phyloP scores from a whole-genome alignment of 2,113 vertebrate genomes.

The Hiodon alosoides region DNA sequence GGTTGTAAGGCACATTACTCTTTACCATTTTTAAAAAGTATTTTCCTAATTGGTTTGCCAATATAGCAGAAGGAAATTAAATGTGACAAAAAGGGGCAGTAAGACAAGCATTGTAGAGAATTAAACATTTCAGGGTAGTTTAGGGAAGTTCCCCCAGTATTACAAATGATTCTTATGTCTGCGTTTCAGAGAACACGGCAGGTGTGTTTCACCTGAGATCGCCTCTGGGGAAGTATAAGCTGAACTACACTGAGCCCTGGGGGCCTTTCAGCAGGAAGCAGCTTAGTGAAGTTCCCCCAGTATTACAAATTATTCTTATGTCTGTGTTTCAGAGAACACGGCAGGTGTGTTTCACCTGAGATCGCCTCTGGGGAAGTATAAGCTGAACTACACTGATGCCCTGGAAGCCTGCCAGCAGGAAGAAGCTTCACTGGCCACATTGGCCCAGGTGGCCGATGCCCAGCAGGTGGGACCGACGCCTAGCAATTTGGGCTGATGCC shows the following conservation, averaged over 20 bases:
- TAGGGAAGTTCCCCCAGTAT: background rate
- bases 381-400: conserved; percentile 75
- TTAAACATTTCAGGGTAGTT: background rate
- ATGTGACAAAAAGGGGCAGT: too few relatives aligned
- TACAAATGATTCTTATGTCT: background rate
- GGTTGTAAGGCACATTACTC: too few relatives aligned
- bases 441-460: conserved; percentile 77
- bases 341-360: conserved; percentile 86
- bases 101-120: too few relatives aligned
- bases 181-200: conserved; percentile 61
- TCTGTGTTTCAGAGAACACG: conserved; percentile 66
- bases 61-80: too few relatives aligned
- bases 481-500: too few relatives aligned
- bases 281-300: background rate
- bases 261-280: background rate
- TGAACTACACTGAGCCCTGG: conserved; percentile 55
- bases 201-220: conserved; percentile 73
- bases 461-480: conserved; percentile 72
- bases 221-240: conserved; percentile 48
- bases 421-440: conserved; percentile 69
- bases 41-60: too few relatives aligned
- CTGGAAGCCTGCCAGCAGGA: conserved; percentile 65
- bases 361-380: conserved; percentile 69
- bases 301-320: conserved; percentile 1
- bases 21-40: too few relatives aligned